Conservation (phyloP, 2,797 vertebrate species). For the Parauchenoglanis punctatus region DNA sequence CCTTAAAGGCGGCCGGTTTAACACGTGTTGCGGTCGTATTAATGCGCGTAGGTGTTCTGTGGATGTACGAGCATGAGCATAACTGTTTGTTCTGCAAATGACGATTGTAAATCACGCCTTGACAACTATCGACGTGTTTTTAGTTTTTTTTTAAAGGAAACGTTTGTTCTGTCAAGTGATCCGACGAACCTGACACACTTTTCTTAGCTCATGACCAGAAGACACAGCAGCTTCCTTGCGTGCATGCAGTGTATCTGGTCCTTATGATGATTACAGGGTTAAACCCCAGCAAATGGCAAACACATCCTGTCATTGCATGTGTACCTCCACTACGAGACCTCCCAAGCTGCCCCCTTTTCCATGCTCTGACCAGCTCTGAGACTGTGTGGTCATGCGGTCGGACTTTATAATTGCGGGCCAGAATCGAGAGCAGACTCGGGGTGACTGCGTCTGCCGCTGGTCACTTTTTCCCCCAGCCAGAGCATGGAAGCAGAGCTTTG, state of each 20-base stretch:
- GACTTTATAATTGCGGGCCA: conserved; percentile 50
- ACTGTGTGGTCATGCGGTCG: conserved; percentile 50
- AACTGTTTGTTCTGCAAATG: conserved; percentile 52
- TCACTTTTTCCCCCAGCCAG: conserved; percentile 58
- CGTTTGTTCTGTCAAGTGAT: conserved; percentile 9
- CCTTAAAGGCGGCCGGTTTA: conserved; percentile 47
- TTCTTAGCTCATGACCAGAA: not conserved
- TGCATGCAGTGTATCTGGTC: conserved; percentile 71
- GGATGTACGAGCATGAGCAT: conserved; percentile 17
- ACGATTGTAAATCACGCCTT: conserved; percentile 40
- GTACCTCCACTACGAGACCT: conserved; percentile 65
- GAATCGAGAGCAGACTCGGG: conserved; percentile 49
- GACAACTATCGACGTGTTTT: conserved; percentile 24
- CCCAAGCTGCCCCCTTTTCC: conserved; percentile 65
- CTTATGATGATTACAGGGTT: conserved; percentile 56
- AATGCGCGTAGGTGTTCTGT: conserved; percentile 33
- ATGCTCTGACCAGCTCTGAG: conserved; percentile 55
- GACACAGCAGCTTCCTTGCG: conserved; percentile 69
- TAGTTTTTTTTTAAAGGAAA: conserved; percentile 18
- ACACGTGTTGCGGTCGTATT: conserved; percentile 40
- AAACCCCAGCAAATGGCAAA: conserved; percentile 69
- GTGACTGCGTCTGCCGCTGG: conserved; percentile 55
- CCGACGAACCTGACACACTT: not conserved
- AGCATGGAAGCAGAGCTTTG: conserved; percentile 38
- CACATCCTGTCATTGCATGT: conserved; percentile 73